Evolutionary conservation across 2,797 vertebrate genomes (phyloP).

Genomic region (Okamejei kenojei): DNA sequence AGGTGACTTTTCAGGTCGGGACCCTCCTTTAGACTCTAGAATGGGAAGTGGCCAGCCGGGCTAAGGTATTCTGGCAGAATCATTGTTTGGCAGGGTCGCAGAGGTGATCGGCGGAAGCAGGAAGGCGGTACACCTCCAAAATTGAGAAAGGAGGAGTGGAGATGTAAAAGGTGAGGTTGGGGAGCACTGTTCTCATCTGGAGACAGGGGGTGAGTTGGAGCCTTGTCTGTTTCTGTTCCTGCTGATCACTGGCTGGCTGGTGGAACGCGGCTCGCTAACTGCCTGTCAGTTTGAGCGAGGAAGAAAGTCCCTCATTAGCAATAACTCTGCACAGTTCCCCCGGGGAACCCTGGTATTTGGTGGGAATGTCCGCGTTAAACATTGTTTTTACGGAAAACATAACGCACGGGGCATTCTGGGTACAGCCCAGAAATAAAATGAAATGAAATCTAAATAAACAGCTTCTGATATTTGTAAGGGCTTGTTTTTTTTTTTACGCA

Average conservation of each 20-base stretch:
- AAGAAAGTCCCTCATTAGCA: conserved; percentile 21
- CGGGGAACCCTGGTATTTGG: conserved; percentile 22
- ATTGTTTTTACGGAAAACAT: conserved; percentile 29
- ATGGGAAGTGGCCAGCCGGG: background rate
- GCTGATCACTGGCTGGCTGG: background rate
- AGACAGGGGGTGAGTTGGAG: background rate
- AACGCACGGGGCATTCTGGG: background rate
- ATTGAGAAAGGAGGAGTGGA: background rate
- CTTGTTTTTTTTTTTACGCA: background rate
- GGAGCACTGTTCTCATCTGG: background rate
- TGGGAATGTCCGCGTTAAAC: conserved; percentile 23
- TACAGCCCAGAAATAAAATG: conserved; percentile 1
- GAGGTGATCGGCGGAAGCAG: background rate
- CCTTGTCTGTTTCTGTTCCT: background rate
- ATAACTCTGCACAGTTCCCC: conserved; percentile 20
- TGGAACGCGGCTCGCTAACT: background rate
- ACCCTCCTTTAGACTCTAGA: too few species aligned
- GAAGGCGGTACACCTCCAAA: background rate
- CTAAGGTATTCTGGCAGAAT: background rate
- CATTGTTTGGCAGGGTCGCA: background rate
- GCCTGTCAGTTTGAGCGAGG: conserved; percentile 12
- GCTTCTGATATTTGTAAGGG: conserved; percentile 7
- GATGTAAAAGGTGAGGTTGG: background rate
- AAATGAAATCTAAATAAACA: conserved; percentile 34
- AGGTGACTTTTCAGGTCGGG: too few species aligned